phyloP scores from a whole-genome alignment of 2,888 invertebrate species.

The Xanthia icteritia region DNA sequence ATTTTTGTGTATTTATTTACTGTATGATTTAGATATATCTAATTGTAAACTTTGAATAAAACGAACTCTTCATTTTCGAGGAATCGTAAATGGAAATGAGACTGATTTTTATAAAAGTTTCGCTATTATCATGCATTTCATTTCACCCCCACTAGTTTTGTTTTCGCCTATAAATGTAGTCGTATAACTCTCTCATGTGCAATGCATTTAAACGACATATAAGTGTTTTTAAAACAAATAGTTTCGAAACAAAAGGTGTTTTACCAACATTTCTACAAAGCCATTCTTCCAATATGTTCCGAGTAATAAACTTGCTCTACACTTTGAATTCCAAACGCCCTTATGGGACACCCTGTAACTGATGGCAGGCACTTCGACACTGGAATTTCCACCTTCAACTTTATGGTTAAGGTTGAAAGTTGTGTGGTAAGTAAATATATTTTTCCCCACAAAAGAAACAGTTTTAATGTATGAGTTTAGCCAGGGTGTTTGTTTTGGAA shows the following conservation, averaged over 20 bases:
- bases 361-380: slow-evolving; percentile 24
- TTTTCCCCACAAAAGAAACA: slow-evolving; percentile 60
- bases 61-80: not conserved
- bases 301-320: slow-evolving; percentile 77
- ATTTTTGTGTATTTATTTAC: not conserved
- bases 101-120: not conserved
- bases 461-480: slow-evolving; percentile 65
- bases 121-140: not conserved
- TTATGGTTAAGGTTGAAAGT: not conserved
- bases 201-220: slow-evolving; percentile 28
- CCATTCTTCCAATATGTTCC: slow-evolving; percentile 80
- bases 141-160: not conserved
- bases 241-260: slow-evolving; percentile 26
- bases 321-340: slow-evolving; percentile 78
- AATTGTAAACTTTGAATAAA: too few species aligned
- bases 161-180: not conserved
- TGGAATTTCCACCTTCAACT: not conserved
- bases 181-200: not conserved
- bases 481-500: slow-evolving; percentile 61
- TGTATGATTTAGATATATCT: not conserved
- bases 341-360: slow-evolving; percentile 71
- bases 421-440: slow-evolving; percentile 8
- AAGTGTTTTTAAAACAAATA: slow-evolving; percentile 30
- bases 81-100: not conserved
- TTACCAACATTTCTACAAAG: slow-evolving; percentile 53